These are phyloP conservation scores for Xiphorhynchus elegans DNA, from an alignment of 2,113 vertebrate species.

Conservation along the genomic window DNA sequence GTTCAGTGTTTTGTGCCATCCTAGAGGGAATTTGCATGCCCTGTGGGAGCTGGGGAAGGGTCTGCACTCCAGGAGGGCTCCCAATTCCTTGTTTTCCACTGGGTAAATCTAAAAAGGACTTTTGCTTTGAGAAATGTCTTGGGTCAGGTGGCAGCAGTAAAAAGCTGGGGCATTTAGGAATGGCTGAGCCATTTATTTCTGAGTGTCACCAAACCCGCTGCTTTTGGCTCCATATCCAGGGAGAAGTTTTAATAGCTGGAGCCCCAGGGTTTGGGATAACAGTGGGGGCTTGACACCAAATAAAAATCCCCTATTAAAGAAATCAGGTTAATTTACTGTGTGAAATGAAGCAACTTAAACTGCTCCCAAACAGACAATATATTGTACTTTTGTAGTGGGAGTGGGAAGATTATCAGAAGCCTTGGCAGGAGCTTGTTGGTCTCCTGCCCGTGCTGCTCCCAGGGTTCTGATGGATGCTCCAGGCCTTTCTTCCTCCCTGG, in stretches of 20 bases:
- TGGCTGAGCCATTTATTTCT: slow-evolving; percentile 53
- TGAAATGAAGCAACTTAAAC: slow-evolving; percentile 30
- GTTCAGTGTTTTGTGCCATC: background rate
- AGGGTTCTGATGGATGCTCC: background rate
- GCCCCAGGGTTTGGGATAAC: background rate
- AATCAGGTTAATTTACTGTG: slow-evolving; percentile 43
- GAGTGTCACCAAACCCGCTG: background rate
- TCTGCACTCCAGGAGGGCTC: background rate
- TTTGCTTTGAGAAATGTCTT: slow-evolving; percentile 1
- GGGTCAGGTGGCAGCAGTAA: slow-evolving; percentile 45
- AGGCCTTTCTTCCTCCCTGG: background rate
- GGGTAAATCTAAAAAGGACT: background rate
- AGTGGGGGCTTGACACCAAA: slow-evolving; percentile 51
- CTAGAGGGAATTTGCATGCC: background rate
- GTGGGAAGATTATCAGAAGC: background rate
- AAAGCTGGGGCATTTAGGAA: slow-evolving; percentile 14
- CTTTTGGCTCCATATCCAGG: background rate
- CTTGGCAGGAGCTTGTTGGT: background rate
- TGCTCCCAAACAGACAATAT: slow-evolving; percentile 22
- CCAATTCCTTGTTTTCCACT: background rate
- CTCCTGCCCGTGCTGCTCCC: background rate
- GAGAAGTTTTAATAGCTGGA: background rate
- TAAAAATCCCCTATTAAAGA: slow-evolving; percentile 52
- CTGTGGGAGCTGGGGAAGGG: background rate
- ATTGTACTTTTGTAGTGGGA: background rate